These are phyloP conservation scores for Luperina testacea DNA, from an alignment of 2,888 invertebrate species.

Conservation along the genomic window DNA sequence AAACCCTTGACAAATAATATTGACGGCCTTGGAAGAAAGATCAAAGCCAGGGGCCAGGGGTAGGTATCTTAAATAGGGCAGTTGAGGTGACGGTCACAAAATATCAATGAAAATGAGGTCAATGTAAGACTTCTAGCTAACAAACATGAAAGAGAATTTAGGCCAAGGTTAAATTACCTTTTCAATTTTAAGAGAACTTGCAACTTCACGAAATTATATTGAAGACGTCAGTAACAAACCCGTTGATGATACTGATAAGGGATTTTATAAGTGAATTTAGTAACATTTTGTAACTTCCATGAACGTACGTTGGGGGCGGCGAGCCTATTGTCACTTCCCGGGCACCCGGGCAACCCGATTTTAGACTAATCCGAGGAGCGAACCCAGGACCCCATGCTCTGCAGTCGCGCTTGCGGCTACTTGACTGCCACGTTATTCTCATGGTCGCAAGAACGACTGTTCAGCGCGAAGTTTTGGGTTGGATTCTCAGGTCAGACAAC, in stretches of 20 bases:
- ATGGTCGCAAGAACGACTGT: not conserved
- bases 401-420: not conserved
- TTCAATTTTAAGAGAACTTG: conserved; percentile 16
- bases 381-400: not conserved
- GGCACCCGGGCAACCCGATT: not conserved
- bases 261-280: not conserved
- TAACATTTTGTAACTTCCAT: not conserved
- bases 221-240: not conserved
- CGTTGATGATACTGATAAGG: not conserved
- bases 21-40: conserved; percentile 4
- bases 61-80: conserved; percentile 15
- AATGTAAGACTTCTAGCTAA: conserved; percentile 25
- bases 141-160: conserved; percentile 33
- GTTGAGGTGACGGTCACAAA: conserved; percentile 20
- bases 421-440: not conserved
- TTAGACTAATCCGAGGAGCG: not conserved
- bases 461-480: not conserved
- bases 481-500: not conserved
- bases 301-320: too few relatives aligned
- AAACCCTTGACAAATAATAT: not conserved
- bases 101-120: conserved; percentile 45
- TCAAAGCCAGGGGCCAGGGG: conserved; percentile 23
- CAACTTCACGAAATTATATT: not conserved
- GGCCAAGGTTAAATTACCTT: conserved; percentile 36
- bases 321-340: not conserved